Percentiles rank a stretch among this genome's conserved stretches.
These are phyloP conservation scores for Globicephala melas DNA, from an alignment of 2,113 vertebrate genomes.

Conservation along the genomic window DNA sequence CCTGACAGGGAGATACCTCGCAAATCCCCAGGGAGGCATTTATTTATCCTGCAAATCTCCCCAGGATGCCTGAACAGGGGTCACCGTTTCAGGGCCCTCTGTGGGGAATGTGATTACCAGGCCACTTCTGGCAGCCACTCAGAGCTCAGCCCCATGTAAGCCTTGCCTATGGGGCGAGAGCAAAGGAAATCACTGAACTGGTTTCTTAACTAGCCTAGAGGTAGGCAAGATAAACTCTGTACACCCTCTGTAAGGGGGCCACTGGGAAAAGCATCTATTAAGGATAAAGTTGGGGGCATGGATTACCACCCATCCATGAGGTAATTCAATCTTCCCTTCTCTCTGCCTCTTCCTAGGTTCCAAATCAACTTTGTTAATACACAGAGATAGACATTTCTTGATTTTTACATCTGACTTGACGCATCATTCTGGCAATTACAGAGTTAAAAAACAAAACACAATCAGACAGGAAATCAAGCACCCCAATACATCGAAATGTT, in stretches of 20 bases:
- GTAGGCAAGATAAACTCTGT: background rate
- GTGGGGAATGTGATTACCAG: background rate
- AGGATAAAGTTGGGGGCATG: background rate
- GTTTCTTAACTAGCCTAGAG: background rate
- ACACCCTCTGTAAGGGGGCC: background rate
- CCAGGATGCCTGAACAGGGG: background rate
- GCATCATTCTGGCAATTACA: background rate
- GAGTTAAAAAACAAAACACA: background rate
- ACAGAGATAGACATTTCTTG: background rate
- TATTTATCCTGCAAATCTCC: constrained; percentile 18
- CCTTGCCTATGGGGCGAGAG: background rate
- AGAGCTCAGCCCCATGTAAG: background rate
- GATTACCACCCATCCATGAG: background rate
- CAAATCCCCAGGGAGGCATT: background rate
- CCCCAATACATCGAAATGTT: background rate
- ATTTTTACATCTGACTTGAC: constrained; percentile 14
- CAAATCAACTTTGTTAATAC: background rate
- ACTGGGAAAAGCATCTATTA: background rate
- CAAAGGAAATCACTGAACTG: background rate
- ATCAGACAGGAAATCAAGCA: background rate
- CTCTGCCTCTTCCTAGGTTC: background rate
- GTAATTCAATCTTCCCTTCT: background rate
- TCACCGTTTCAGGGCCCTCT: background rate
- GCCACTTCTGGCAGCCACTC: background rate
- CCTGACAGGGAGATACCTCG: background rate